Conservation (phyloP, 1,140 invertebrate species). For the Nixonia krombeini region DNA sequence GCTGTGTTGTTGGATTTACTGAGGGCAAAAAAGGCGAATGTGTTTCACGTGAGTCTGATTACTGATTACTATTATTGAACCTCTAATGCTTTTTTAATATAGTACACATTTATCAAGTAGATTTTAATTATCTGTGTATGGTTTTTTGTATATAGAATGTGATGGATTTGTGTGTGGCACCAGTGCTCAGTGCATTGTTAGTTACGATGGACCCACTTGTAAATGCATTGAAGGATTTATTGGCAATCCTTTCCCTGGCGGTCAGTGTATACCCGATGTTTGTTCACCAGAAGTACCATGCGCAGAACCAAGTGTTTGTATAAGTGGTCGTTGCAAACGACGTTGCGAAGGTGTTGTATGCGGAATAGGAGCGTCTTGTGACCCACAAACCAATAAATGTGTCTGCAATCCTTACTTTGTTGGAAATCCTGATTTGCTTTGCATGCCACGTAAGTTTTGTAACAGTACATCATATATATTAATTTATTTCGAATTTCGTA, state of each 20-base stretch:
- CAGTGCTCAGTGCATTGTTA: slow-evolving; percentile 91
- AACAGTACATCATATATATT: no score
- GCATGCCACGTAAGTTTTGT: slow-evolving; percentile 87
- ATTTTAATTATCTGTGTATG: no score
- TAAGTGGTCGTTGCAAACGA: slow-evolving; percentile 87
- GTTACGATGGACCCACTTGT: slow-evolving; percentile 87
- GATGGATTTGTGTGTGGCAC: slow-evolving; percentile 83
- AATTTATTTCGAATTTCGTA: no score
- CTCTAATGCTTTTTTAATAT: no score
- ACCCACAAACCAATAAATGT: slow-evolving; percentile 84
- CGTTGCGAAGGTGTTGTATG: slow-evolving; percentile 88
- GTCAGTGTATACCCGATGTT: slow-evolving; percentile 83
- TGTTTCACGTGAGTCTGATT: slow-evolving; percentile 78
- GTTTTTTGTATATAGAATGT: slow-evolving; percentile 75
- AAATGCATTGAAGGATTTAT: slow-evolving; percentile 87
- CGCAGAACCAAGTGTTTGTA: slow-evolving; percentile 83
- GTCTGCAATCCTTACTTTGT: slow-evolving; percentile 89
- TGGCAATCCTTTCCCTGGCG: slow-evolving; percentile 93
- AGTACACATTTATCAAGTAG: no score
- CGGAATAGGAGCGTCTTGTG: slow-evolving; percentile 86
- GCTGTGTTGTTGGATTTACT: slow-evolving; percentile 85
- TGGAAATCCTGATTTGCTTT: slow-evolving; percentile 89
- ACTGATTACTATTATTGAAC: slow-evolving; percentile 1
- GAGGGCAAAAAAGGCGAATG: slow-evolving; percentile 84
- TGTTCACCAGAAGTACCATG: slow-evolving; percentile 85